Percentiles rank a stretch among this genome's conserved stretches.
Evolutionary conservation across 2,113 vertebrate species (phyloP).

Genomic region (Spizaetus ornatus): DNA sequence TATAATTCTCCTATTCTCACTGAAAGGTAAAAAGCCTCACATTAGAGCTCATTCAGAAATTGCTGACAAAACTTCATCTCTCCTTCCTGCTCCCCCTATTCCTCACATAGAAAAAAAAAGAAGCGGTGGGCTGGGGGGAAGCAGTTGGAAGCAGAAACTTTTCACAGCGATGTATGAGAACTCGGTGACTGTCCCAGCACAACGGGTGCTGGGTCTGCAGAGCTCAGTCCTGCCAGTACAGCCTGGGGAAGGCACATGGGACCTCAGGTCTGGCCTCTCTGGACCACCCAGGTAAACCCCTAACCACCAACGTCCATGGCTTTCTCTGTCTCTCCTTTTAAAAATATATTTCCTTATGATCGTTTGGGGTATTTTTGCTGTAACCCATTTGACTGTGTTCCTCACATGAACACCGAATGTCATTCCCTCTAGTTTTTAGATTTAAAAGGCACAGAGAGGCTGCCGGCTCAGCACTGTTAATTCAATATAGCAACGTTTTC

Average conservation of each 20-base stretch:
- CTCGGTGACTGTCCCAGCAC: not conserved
- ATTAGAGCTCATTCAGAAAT: not conserved
- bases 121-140: accelerated
- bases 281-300: not conserved
- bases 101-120: not conserved
- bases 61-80: not conserved
- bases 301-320: not conserved
- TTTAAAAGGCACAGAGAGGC: not conserved
- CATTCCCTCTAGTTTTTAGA: not conserved
- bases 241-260: not conserved
- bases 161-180: accelerated
- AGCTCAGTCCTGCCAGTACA: not conserved
- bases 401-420: not conserved
- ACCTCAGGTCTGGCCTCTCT: not conserved
- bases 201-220: not conserved
- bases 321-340: not conserved
- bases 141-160: not conserved
- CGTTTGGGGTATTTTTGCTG: accelerated
- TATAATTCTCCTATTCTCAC: not conserved
- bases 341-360: not conserved
- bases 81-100: not conserved
- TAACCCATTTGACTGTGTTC: not conserved
- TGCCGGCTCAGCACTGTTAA: not conserved
- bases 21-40: not conserved
- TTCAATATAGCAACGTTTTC: not conserved